Evolutionary conservation across 2,888 invertebrate genomes (phyloP).

Genomic region (Dendrolimus houi): DNA sequence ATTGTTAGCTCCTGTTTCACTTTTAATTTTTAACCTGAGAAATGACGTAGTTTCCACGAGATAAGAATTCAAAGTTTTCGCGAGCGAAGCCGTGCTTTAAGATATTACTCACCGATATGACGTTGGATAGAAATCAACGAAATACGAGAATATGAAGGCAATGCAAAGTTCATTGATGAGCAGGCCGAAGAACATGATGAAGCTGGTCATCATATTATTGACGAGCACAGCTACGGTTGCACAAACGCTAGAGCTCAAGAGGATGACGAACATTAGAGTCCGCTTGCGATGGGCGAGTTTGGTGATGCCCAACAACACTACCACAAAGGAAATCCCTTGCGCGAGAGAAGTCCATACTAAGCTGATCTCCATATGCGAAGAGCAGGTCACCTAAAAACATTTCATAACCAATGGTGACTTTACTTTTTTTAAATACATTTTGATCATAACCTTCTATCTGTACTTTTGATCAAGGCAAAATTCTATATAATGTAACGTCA

Average conservation of each 20-base stretch:
- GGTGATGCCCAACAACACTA: slow-evolving; percentile 24
- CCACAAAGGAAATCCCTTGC: slow-evolving; percentile 23
- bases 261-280: slow-evolving; percentile 21
- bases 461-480: no score
- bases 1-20: no score
- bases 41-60: no score
- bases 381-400: slow-evolving; percentile 14
- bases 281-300: slow-evolving; percentile 28
- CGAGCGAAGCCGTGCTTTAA: no score
- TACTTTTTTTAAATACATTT: no score
- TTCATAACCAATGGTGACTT: no score
- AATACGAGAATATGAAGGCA: slow-evolving; percentile 34
- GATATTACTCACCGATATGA: slow-evolving; percentile 29
- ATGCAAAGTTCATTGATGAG: slow-evolving; percentile 25
- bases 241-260: slow-evolving; percentile 18
- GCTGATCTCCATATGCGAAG: slow-evolving; percentile 18
- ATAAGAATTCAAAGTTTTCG: no score
- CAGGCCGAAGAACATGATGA: slow-evolving; percentile 30
- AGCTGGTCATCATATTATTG: slow-evolving; percentile 24
- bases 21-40: no score
- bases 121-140: slow-evolving; percentile 40
- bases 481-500: no score
- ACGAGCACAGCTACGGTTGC: slow-evolving; percentile 21
- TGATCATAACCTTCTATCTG: no score
- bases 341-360: slow-evolving; percentile 18